Percentiles rank a stretch among this genome's conserved stretches.
phyloP scores from a whole-genome alignment of 2,797 vertebrate species.

The Lepus oiostolus region DNA sequence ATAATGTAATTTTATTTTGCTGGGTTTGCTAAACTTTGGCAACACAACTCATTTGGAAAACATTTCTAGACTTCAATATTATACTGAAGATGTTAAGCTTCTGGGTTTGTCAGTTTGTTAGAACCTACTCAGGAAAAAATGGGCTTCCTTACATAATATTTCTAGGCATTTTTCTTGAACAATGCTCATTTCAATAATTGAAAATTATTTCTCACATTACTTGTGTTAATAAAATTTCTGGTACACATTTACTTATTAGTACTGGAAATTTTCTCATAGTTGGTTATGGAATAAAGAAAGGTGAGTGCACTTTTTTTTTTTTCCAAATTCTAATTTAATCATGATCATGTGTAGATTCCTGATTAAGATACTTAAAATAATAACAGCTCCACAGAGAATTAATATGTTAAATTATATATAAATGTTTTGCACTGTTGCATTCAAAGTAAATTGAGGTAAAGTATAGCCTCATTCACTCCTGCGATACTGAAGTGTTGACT shows the following conservation, averaged over 20 bases:
- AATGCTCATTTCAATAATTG: background rate
- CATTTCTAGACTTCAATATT: background rate
- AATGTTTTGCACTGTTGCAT: background rate
- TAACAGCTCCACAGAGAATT: background rate
- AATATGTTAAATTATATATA: background rate
- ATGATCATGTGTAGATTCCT: background rate
- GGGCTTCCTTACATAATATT: background rate
- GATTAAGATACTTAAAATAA: background rate
- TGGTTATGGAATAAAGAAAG: slow-evolving; percentile 1
- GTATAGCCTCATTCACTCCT: background rate
- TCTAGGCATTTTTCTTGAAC: background rate
- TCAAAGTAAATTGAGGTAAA: background rate
- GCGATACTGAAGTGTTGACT: background rate
- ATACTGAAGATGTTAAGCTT: background rate
- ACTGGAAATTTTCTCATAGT: background rate
- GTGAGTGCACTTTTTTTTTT: background rate
- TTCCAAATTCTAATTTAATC: background rate
- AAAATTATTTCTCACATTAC: background rate
- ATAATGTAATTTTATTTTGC: background rate
- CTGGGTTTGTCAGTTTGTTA: background rate
- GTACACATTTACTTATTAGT: background rate
- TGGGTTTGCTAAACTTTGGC: background rate
- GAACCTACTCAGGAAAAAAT: background rate
- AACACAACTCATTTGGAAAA: slow-evolving; percentile 4
- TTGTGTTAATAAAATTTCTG: background rate